phyloP scores from a whole-genome alignment of 2,797 vertebrate species.

The Sebastes trivittatus region DNA sequence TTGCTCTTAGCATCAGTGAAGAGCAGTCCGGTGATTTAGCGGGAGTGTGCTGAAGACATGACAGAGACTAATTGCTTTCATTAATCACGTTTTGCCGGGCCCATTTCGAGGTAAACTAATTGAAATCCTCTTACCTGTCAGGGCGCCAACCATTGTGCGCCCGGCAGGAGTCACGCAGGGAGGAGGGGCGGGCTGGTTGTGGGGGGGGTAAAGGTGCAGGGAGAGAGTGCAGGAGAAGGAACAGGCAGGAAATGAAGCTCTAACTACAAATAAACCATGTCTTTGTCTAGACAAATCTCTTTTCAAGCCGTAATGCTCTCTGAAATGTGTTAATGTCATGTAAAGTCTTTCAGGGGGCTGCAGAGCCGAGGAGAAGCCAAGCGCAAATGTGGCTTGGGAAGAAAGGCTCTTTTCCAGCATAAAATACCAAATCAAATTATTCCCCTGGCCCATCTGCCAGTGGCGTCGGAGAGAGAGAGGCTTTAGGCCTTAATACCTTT shows the following conservation, averaged over 20 bases:
- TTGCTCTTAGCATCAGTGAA: slow-evolving; percentile 79
- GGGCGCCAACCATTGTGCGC: slow-evolving; percentile 76
- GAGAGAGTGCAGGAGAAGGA: slow-evolving; percentile 72
- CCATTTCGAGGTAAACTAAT: slow-evolving; percentile 84
- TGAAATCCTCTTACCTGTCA: slow-evolving; percentile 86
- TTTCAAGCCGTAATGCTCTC: slow-evolving; percentile 85
- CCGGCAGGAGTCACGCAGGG: slow-evolving; percentile 67
- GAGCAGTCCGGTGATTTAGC: slow-evolving; percentile 78
- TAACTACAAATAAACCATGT: slow-evolving; percentile 87
- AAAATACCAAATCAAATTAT: slow-evolving; percentile 87
- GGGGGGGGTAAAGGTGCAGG: slow-evolving; percentile 58
- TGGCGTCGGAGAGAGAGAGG: slow-evolving; percentile 64
- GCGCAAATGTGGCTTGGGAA: slow-evolving; percentile 80
- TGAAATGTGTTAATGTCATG: slow-evolving; percentile 88
- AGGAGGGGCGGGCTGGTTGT: slow-evolving; percentile 26
- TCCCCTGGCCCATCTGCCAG: slow-evolving; percentile 82
- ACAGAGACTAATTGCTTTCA: slow-evolving; percentile 90
- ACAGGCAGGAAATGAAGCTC: slow-evolving; percentile 86
- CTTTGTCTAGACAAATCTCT: slow-evolving; percentile 89
- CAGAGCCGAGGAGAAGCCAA: slow-evolving; percentile 71
- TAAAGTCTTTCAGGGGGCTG: slow-evolving; percentile 83
- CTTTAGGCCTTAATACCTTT: slow-evolving; percentile 78
- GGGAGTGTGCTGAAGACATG: slow-evolving; percentile 81
- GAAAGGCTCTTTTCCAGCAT: slow-evolving; percentile 84
- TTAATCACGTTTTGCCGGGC: slow-evolving; percentile 84